These are phyloP conservation scores for Hoplodrina blanda DNA, from an alignment of 2,888 invertebrate genomes.

Conservation along the genomic window DNA sequence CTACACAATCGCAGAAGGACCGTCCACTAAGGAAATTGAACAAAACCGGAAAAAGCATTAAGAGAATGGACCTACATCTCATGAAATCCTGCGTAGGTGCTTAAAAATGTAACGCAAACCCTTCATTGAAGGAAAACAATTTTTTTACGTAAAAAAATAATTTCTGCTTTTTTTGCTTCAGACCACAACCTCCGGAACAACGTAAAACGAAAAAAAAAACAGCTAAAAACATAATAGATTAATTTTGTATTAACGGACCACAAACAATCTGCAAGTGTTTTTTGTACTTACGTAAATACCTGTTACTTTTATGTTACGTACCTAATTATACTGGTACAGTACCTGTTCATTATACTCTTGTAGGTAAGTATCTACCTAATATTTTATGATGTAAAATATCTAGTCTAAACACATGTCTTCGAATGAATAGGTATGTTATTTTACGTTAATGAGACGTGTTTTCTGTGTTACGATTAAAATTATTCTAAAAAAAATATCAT, in stretches of 20 bases:
- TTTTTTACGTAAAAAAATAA: not conserved
- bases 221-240: not conserved
- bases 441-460: not conserved
- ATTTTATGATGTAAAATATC: not conserved
- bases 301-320: not conserved
- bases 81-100: not conserved
- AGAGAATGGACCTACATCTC: slow-evolving; percentile 2
- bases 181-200: slow-evolving; percentile 8
- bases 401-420: not conserved
- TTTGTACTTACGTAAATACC: not conserved
- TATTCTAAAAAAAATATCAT: too few relatives aligned
- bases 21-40: slow-evolving; percentile 17
- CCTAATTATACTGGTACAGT: not conserved
- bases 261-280: slow-evolving; percentile 19
- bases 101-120: slow-evolving; percentile 7
- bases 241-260: slow-evolving; percentile 27
- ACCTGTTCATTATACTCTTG: too few relatives aligned
- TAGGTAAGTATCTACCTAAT: not conserved
- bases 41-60: slow-evolving; percentile 4
- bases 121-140: slow-evolving; percentile 3
- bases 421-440: slow-evolving; percentile 1
- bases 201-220: not conserved
- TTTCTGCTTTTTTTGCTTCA: slow-evolving; percentile 16
- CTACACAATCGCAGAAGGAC: slow-evolving; percentile 7
- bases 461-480: not conserved